Conservation (phyloP, 1,140 invertebrate genomes). For the Atta cephalotes region DNA sequence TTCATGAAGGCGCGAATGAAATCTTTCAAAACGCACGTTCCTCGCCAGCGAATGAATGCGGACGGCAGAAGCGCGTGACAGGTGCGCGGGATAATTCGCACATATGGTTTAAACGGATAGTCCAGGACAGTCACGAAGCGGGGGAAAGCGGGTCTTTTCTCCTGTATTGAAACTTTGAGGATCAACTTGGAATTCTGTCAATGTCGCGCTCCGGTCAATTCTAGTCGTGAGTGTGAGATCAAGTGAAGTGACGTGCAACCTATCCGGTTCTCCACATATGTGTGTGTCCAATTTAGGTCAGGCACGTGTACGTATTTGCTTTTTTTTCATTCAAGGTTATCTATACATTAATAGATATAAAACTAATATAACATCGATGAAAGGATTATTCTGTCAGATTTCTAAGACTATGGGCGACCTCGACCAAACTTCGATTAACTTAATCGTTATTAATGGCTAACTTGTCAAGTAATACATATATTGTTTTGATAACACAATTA, state of each 20-base stretch:
- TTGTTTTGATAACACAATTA: neutral
- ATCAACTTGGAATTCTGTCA: neutral
- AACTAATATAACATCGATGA: neutral
- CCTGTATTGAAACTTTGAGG: neutral
- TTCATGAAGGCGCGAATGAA: conserved; percentile 14
- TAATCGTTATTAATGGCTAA: neutral
- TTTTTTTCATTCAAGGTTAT: conserved; percentile 66
- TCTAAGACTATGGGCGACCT: neutral
- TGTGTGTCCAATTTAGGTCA: conserved; percentile 57
- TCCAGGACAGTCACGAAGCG: neutral
- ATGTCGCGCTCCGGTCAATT: too few relatives aligned
- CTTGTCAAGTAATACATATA: neutral
- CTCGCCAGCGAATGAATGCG: neutral
- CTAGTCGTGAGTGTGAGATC: too few relatives aligned
- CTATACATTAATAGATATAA: conserved; percentile 16
- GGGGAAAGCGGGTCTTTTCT: neutral
- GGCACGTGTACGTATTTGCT: conserved; percentile 34
- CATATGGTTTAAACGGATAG: neutral
- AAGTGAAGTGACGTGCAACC: neutral
- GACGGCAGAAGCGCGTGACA: neutral
- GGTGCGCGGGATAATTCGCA: neutral
- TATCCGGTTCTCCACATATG: conserved; percentile 42
- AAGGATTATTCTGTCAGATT: neutral
- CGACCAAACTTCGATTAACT: neutral
- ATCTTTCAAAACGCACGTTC: conserved; percentile 45